A percentile compares a stretch with the other conserved stretches of the same genome.
These are phyloP conservation scores for Beroe forskalii DNA, from an alignment of 37 sponge, comb jelly and placozoan species.

Conservation along the genomic window DNA sequence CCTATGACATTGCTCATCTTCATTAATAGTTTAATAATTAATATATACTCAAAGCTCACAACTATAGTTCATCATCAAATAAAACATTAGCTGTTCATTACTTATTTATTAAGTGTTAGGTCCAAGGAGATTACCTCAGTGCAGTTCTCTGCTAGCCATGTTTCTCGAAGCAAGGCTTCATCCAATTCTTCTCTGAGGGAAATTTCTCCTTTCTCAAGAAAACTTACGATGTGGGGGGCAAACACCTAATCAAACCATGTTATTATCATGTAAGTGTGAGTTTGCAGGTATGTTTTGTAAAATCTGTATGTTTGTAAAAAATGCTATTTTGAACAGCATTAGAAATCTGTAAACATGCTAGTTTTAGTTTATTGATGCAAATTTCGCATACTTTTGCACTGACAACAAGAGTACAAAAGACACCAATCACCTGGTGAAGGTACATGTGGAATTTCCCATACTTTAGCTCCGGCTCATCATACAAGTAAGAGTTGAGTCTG, in stretches of 20 bases:
- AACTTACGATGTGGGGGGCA: constrained; percentile 45
- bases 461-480: constrained; percentile 10
- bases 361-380: background rate
- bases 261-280: no score
- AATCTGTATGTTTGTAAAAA: no score
- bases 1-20: no score
- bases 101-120: no score
- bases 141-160: constrained; percentile 13
- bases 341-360: no score
- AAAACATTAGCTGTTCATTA: no score
- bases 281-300: no score
- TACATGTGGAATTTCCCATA: constrained; percentile 48
- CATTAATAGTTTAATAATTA: no score
- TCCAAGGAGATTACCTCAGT: no score
- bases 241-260: background rate
- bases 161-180: background rate
- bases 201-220: background rate
- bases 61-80: no score
- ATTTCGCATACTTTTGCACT: background rate
- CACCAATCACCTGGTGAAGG: constrained; percentile 27
- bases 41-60: no score
- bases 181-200: constrained; percentile 33
- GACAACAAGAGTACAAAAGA: background rate
- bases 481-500: constrained; percentile 37
- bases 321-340: no score